These are phyloP conservation scores for Drosophila rhopaloa DNA, from an alignment of 1,140 invertebrate genomes.

Conservation along the genomic window DNA sequence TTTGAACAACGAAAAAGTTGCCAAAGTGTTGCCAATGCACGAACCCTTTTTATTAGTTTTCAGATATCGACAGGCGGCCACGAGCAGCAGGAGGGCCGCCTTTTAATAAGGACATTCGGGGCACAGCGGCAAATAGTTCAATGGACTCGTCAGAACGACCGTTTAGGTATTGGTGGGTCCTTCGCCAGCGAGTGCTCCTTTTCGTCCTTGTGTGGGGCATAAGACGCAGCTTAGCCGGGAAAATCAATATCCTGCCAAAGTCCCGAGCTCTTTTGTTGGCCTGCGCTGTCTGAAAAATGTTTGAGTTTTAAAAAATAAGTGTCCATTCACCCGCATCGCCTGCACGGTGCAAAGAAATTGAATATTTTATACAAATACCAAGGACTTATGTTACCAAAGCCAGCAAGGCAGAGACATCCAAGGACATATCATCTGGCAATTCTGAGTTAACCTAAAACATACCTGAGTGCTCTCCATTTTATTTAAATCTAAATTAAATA, in stretches of 20 bases:
- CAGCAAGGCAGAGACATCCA: background rate
- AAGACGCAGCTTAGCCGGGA: conserved; percentile 45
- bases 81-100: conserved; percentile 6
- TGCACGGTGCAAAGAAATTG: conserved; percentile 10
- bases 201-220: conserved; percentile 3
- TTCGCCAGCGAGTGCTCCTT: background rate
- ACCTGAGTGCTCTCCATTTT: background rate
- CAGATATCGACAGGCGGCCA: conserved; percentile 40
- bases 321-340: background rate
- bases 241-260: conserved; percentile 62
- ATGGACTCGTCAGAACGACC: conserved; percentile 50
- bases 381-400: conserved; percentile 7
- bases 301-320: conserved; percentile 12
- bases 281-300: background rate
- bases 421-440: background rate
- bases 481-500: background rate
- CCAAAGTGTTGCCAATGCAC: conserved; percentile 36
- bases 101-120: conserved; percentile 57
- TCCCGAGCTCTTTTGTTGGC: background rate
- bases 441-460: conserved; percentile 2
- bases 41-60: conserved; percentile 77
- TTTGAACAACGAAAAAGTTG: conserved; percentile 65
- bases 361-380: conserved; percentile 10
- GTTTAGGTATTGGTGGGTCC: background rate
- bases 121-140: conserved; percentile 63